Evolutionary conservation across 2,113 vertebrate genomes (phyloP).

Genomic region (Acanthochromis polyacanthus): DNA sequence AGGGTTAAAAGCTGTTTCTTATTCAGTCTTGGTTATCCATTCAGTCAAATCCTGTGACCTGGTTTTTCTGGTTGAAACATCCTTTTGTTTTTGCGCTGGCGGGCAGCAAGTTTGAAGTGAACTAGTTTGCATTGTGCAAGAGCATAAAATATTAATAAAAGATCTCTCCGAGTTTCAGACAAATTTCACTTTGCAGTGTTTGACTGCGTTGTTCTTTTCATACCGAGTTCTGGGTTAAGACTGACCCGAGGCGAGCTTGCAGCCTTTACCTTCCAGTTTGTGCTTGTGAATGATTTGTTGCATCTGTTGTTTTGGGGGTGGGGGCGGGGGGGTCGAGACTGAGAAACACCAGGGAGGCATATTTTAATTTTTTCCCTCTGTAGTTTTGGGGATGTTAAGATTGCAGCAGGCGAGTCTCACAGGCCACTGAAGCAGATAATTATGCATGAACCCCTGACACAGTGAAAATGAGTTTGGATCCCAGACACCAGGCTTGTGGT

Average conservation of each 20-base stretch:
- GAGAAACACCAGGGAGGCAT: conserved; percentile 26
- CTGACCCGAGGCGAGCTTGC: conserved; percentile 54
- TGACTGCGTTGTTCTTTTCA: conserved; percentile 40
- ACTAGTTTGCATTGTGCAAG: conserved; percentile 58
- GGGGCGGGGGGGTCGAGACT: conserved; percentile 15
- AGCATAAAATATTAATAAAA: conserved; percentile 66
- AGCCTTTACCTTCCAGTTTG: conserved; percentile 55
- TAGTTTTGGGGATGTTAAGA: conserved; percentile 64
- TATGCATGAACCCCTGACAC: conserved; percentile 74
- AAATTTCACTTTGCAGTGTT: conserved; percentile 59
- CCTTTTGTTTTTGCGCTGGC: conserved; percentile 36
- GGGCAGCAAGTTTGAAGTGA: conserved; percentile 45
- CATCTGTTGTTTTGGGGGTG: conserved; percentile 43
- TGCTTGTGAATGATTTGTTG: conserved; percentile 49
- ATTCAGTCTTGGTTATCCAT: conserved; percentile 30
- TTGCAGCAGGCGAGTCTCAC: conserved; percentile 59
- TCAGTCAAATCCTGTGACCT: conserved; percentile 48
- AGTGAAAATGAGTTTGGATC: conserved; percentile 77
- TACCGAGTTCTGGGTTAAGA: conserved; percentile 62
- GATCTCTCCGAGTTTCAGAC: conserved; percentile 36
- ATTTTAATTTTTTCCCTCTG: conserved; percentile 24
- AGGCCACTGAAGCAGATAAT: conserved; percentile 73
- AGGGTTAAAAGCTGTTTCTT: conserved; percentile 29
- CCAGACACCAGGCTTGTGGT: conserved; percentile 61
- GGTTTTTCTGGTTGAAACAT: conserved; percentile 51